Percentiles rank a stretch among this genome's conserved stretches.
phyloP scores from a whole-genome alignment of 2,113 vertebrate species.

The Sminthopsis crassicaudata region DNA sequence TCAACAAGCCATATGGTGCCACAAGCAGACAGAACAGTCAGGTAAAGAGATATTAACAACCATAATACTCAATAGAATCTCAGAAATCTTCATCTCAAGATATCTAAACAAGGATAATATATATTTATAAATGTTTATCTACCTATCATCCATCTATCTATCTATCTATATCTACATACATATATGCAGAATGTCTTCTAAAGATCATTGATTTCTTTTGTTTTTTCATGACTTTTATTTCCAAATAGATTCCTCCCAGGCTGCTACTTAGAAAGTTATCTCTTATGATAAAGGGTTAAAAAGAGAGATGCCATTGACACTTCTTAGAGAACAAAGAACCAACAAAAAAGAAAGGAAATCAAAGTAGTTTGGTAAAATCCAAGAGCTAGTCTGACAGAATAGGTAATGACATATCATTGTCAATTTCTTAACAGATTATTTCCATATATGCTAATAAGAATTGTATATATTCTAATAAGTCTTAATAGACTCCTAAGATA shows the following conservation, averaged over 20 bases:
- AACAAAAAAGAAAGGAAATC: not conserved
- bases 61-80: not conserved
- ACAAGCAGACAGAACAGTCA: not conserved
- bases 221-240: not conserved
- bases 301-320: not conserved
- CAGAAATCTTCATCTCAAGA: not conserved
- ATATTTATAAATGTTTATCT: not conserved
- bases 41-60: not conserved
- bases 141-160: too few relatives aligned
- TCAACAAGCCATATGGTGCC: not conserved
- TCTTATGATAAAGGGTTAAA: not conserved
- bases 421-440: not conserved
- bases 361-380: not conserved
- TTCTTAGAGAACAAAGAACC: not conserved
- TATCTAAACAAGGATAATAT: not conserved
- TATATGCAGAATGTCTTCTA: not conserved
- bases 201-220: not conserved
- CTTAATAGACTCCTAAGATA: not conserved
- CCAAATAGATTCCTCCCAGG: not conserved
- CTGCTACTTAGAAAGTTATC: not conserved
- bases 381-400: not conserved
- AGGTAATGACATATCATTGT: not conserved
- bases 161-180: not conserved
- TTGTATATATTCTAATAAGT: not conserved
- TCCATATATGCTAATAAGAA: not conserved